Evolutionary conservation across 1,140 invertebrate species (phyloP), one percentile per base, ranked within the genome.

Genomic region (Macrotrachela quadricornifera): DNA sequence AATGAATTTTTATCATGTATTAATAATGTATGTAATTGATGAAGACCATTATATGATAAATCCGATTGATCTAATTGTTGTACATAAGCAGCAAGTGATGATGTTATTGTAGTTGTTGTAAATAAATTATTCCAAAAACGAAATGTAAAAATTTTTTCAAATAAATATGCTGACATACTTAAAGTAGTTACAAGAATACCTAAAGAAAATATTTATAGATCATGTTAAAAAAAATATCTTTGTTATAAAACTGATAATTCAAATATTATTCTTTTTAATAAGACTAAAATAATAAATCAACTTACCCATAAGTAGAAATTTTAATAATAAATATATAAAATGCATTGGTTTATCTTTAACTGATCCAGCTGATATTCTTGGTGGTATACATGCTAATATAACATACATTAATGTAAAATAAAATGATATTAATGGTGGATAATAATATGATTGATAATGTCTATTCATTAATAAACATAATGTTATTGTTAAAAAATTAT

Each of bases 381-480:
- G 73, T 60, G 68, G 65, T 17, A 69, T 62, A 30, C 21, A 30
- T 36, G 63, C 68, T 66, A 74, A 43, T 80, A 85, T 60, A 79
- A 81, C 57, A 63, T 88, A 92, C 14, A 75, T 76, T 58, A 88
- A 76, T 37, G 80, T 66, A 68, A 84, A 86, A 87, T 87, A 95
- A 63, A 92, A 95, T 0, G 87, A 86, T 0, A 92, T 78, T 39
- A 95, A 71, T 3, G 88, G 87, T 45, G 71, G 83, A 65, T 92
- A 95, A 67, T 88, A 86, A 69, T 96, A 95, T 71, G 94, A 94
- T 71, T 95, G 88, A 68, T 95, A 95, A 0, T 86, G 87, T 46
- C 87, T 75, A 66, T 94, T 92, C 88, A 95, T 94, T 55, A 81
- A 82, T 54, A 95, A 75, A 63, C 90, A 95, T 18, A 94, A 71